phyloP scores from a whole-genome alignment of 2,113 vertebrate species.

The Phaethornis superciliosus region DNA sequence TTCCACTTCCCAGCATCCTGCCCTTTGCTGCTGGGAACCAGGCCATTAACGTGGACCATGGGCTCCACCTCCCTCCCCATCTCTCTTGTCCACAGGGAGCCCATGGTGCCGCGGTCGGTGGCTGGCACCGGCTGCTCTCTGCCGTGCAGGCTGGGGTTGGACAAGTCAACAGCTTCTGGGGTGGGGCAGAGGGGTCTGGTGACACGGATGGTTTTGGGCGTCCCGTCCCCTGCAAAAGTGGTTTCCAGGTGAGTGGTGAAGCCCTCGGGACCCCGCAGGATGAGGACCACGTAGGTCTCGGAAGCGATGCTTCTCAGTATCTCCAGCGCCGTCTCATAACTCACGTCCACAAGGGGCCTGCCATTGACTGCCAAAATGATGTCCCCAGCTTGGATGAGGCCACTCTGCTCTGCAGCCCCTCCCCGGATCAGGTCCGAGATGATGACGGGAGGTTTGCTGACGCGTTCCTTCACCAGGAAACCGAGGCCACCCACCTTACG shows the following conservation, averaged over 20 bases:
- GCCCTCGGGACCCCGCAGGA: constrained; percentile 93
- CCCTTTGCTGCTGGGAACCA: constrained; percentile 55
- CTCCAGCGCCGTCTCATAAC: constrained; percentile 90
- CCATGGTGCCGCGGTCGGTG: constrained; percentile 66
- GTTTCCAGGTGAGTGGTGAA: constrained; percentile 97
- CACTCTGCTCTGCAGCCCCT: constrained; percentile 93
- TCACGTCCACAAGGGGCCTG: constrained; percentile 91
- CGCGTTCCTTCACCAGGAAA: constrained; percentile 94
- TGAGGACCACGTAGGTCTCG: constrained; percentile 93
- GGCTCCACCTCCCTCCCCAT: constrained; percentile 52
- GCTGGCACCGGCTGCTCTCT: constrained; percentile 79
- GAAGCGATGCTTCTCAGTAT: constrained; percentile 89
- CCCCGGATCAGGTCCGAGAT: constrained; percentile 95
- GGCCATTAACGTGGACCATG: constrained; percentile 65
- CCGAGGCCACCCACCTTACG: constrained; percentile 94
- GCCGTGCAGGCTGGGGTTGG: constrained; percentile 71
- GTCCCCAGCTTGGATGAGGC: constrained; percentile 95
- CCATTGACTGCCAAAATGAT: constrained; percentile 95
- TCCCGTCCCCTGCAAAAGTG: constrained; percentile 90
- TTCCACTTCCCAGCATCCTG: constrained; percentile 69
- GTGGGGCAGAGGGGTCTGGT: constrained; percentile 82
- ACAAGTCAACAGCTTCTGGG: constrained; percentile 78
- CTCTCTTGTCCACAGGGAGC: constrained; percentile 75
- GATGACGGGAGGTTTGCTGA: constrained; percentile 93
- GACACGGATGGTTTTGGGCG: constrained; percentile 89